Base-by-base conservation (phyloP, 2,113 vertebrate species). In the Oncorhynchus kisutch region DNA sequence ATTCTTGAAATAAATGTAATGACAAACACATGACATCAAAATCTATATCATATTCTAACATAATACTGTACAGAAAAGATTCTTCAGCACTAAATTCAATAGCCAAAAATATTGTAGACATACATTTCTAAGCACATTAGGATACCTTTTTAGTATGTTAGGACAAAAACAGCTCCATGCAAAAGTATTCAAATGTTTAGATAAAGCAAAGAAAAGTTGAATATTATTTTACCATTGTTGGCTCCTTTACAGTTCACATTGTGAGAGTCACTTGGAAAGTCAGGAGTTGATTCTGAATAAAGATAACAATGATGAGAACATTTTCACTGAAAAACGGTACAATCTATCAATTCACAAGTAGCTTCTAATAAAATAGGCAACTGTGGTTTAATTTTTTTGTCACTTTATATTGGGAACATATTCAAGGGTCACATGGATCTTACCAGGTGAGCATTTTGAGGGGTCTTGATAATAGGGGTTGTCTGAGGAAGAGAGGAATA, bases 251-350 rank as follows among this genome's bases (percentile, higher is more conserved):
- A 98, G 89, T 98, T 95, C 70, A 95, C 93, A 1, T 93, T 96
- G 85, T 94, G 95, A 67, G 96, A 95, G 90, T 98, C 96, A 95
- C 96, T 94, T 25, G 96, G 95, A 77, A 96, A 96, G 90, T 97
- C 97, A 92, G 95, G 89, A 89, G 94, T 80, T 54, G 93, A 88
- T 90, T 91, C 73, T 86, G 54, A 27, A 39, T 51, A 84, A 18
- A 49, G 11, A 45, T 2, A 12, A 11, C 71, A 9, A 69, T 13
- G 20, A 34, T 20, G 20, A 54, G 51, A 54, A 54, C 16, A 54
- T 4, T 54, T 45, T 45, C 39, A 45, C 39, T 45, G 2, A 45
- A 45, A 9, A 45, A 45, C 39, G 12, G 39, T 45, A 45, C 9
- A 45, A 45, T 45, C 0, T 45, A 45, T 45, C 39, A 45, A 9